Percentiles rank a stretch among this genome's conserved stretches.
These are phyloP conservation scores for Paramacrobiotus metropolitanus DNA, from an alignment of 1,140 invertebrate genomes.

Conservation along the genomic window DNA sequence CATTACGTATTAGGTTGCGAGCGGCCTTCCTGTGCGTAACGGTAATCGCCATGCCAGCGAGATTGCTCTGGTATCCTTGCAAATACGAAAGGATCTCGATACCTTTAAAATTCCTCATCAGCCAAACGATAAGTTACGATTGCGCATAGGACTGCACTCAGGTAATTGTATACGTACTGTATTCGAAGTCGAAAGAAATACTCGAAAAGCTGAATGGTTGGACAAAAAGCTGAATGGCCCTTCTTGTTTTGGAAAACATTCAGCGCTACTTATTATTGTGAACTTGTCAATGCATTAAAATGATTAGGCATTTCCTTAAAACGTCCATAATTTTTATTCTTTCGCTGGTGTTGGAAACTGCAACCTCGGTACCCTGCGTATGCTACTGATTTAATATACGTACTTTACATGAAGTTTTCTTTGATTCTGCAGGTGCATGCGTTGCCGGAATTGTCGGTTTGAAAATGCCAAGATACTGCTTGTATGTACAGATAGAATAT, in stretches of 20 bases:
- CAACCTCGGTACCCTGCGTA: constrained; percentile 10
- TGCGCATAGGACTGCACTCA: constrained; percentile 84
- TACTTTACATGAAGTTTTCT: too few relatives aligned
- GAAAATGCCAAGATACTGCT: constrained; percentile 71
- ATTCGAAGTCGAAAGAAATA: too few relatives aligned
- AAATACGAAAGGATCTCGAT: constrained; percentile 54
- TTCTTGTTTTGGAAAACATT: too few relatives aligned
- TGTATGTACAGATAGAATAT: constrained; percentile 78
- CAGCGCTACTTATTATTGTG: neutral
- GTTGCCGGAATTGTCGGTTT: constrained; percentile 75
- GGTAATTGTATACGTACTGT: too few relatives aligned
- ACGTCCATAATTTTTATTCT: constrained; percentile 1
- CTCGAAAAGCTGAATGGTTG: too few relatives aligned
- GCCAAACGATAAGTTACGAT: constrained; percentile 58
- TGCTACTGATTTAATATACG: too few relatives aligned
- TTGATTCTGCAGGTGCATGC: constrained; percentile 46
- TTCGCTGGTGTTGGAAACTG: neutral
- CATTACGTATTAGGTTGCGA: constrained; percentile 20
- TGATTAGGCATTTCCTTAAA: constrained; percentile 30
- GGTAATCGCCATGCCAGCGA: constrained; percentile 33
- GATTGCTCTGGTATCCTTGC: constrained; percentile 56
- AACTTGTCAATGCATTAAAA: constrained; percentile 6
- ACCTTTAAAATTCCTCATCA: constrained; percentile 72
- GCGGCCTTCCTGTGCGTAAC: constrained; percentile 32
- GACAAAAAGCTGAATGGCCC: too few relatives aligned